Evolutionary conservation across 1,140 invertebrate species (phyloP).

Genomic region (Anoplophora glabripennis): DNA sequence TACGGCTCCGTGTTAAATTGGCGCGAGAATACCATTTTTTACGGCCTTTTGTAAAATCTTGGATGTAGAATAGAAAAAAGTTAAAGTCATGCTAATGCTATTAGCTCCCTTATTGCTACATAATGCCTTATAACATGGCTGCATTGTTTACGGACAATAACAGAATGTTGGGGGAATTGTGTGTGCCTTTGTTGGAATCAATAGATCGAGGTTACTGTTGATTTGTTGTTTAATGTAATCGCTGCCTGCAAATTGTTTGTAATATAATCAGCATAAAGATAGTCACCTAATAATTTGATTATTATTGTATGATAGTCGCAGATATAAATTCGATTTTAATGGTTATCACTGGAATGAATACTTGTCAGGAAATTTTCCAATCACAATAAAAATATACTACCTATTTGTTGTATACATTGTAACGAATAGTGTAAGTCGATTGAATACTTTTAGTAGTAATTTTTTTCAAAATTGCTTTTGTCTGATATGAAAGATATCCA

Average conservation of each 20-base stretch:
- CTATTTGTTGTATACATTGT: no score
- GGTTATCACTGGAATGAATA: no score
- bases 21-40: conserved; percentile 14
- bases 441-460: no score
- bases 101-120: conserved; percentile 34
- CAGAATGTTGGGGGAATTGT: conserved; percentile 17
- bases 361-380: no score
- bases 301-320: no score
- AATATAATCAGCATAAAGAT: no score
- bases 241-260: not conserved
- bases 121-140: conserved; percentile 27
- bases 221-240: conserved; percentile 17
- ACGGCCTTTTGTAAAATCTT: conserved; percentile 29
- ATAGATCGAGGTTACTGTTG: conserved; percentile 14
- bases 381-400: no score
- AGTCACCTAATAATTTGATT: no score
- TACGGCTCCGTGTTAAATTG: not conserved
- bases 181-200: conserved; percentile 19
- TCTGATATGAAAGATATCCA: no score
- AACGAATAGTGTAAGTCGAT: no score
- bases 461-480: no score
- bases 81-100: conserved; percentile 38
- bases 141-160: conserved; percentile 25
- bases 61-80: conserved; percentile 19
- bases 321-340: no score